Evolutionary conservation across 2,797 vertebrate genomes (phyloP).

Genomic region (Discoglossus pictus): DNA sequence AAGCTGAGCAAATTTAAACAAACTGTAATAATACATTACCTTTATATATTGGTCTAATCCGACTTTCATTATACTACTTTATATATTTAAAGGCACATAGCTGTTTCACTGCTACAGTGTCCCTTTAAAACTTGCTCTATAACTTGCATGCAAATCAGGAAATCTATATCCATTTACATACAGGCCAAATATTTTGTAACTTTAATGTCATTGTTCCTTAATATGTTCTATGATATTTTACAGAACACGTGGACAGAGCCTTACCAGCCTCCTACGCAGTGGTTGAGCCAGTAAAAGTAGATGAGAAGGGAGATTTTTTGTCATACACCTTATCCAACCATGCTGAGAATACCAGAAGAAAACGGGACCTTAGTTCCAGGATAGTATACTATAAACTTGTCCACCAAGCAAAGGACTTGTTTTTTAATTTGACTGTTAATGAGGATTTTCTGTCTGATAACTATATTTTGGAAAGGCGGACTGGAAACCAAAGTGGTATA

Average conservation of each 20-base stretch:
- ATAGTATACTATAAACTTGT: slow-evolving; percentile 78
- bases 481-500: slow-evolving; percentile 67
- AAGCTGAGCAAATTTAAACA: too few relatives aligned
- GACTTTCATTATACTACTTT: too few relatives aligned
- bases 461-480: slow-evolving; percentile 82
- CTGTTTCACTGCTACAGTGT: too few relatives aligned
- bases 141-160: too few relatives aligned
- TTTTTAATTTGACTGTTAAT: slow-evolving; percentile 83
- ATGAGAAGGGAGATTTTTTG: slow-evolving; percentile 76
- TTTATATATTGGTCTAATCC: too few relatives aligned
- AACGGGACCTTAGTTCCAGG: slow-evolving; percentile 68
- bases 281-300: slow-evolving; percentile 81
- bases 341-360: slow-evolving; percentile 63
- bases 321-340: slow-evolving; percentile 79
- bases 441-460: slow-evolving; percentile 75
- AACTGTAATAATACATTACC: too few relatives aligned
- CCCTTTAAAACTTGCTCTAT: too few relatives aligned
- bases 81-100: too few relatives aligned
- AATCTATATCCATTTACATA: too few relatives aligned
- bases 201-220: too few relatives aligned
- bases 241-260: slow-evolving; percentile 72
- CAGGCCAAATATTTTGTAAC: too few relatives aligned
- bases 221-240: too few relatives aligned
- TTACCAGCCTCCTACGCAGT: slow-evolving; percentile 70
- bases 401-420: slow-evolving; percentile 71